A percentile compares a stretch with the other conserved stretches of the same genome.
These are phyloP conservation scores for Acipenser oxyrinchus DNA, from an alignment of 2,797 vertebrate genomes.

Conservation along the genomic window DNA sequence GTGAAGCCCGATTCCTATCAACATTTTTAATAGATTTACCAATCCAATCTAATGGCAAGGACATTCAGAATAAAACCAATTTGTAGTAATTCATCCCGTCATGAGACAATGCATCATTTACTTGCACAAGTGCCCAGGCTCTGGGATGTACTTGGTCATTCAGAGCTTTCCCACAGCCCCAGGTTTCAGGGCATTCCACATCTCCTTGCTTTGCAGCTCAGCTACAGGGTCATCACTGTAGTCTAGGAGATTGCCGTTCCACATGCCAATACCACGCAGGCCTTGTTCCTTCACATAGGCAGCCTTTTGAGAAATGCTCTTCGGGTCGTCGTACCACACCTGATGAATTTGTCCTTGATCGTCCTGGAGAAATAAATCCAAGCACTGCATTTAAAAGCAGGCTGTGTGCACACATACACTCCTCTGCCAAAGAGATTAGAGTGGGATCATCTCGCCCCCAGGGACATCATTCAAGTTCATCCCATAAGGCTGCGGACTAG, in stretches of 20 bases:
- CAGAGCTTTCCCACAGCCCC: slow-evolving; percentile 13
- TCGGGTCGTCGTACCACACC: slow-evolving; percentile 87
- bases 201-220: slow-evolving; percentile 66
- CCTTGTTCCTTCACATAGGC: slow-evolving; percentile 47
- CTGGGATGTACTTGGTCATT: slow-evolving; percentile 15
- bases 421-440: too few relatives aligned
- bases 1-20: too few relatives aligned
- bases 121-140: slow-evolving; percentile 29
- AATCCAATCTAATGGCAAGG: slow-evolving; percentile 23
- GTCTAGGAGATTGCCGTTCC: slow-evolving; percentile 84
- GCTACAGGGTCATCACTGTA: slow-evolving; percentile 64
- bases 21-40: not conserved
- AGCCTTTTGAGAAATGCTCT: slow-evolving; percentile 78
- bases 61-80: slow-evolving; percentile 13
- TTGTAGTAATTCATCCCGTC: slow-evolving; percentile 4
- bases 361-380: slow-evolving; percentile 54
- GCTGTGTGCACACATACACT: not conserved
- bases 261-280: slow-evolving; percentile 85
- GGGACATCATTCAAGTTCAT: too few relatives aligned
- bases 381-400: not conserved
- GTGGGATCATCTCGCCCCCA: too few relatives aligned
- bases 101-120: slow-evolving; percentile 29
- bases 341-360: slow-evolving; percentile 67
- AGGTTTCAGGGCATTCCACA: slow-evolving; percentile 80
- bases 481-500: too few relatives aligned